These are phyloP conservation scores for Drosophila meridionalis DNA, from an alignment of 2,888 invertebrate genomes.

Conservation along the genomic window DNA sequence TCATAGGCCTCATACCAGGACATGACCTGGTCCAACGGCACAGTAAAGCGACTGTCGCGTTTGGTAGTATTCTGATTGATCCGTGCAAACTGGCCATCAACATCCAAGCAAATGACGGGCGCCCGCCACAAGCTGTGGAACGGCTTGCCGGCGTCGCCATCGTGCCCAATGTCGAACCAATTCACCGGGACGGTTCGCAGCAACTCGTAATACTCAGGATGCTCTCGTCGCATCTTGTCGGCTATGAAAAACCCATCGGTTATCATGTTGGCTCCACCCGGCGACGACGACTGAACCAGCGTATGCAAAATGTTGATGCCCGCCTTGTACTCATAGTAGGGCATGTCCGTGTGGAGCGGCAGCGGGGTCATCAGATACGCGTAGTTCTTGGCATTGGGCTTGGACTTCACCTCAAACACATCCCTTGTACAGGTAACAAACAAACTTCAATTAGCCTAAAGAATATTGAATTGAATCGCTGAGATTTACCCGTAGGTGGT, in stretches of 20 bases:
- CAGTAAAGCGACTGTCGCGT: slow-evolving; percentile 88
- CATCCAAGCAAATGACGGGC: slow-evolving; percentile 87
- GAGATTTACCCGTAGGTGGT: slow-evolving; percentile 89
- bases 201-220: slow-evolving; percentile 87
- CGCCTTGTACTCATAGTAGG: slow-evolving; percentile 90
- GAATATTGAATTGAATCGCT: not conserved
- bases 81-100: slow-evolving; percentile 86
- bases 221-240: slow-evolving; percentile 86
- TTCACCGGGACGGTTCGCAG: slow-evolving; percentile 88
- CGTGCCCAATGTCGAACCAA: slow-evolving; percentile 89
- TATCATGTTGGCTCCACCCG: slow-evolving; percentile 89
- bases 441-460: not conserved
- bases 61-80: slow-evolving; percentile 91
- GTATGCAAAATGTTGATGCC: slow-evolving; percentile 91
- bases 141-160: slow-evolving; percentile 86
- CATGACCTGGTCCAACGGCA: slow-evolving; percentile 87
- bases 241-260: slow-evolving; percentile 89
- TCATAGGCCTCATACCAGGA: slow-evolving; percentile 89
- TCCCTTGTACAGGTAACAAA: slow-evolving; percentile 83
- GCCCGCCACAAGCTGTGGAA: slow-evolving; percentile 88
- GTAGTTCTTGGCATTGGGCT: slow-evolving; percentile 89
- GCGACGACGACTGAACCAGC: slow-evolving; percentile 87
- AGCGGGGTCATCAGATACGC: slow-evolving; percentile 89
- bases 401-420: slow-evolving; percentile 88
- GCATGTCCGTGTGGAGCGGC: slow-evolving; percentile 90